Conservation (phyloP, 2,113 vertebrate genomes). For the Hydrolagus affinis region DNA sequence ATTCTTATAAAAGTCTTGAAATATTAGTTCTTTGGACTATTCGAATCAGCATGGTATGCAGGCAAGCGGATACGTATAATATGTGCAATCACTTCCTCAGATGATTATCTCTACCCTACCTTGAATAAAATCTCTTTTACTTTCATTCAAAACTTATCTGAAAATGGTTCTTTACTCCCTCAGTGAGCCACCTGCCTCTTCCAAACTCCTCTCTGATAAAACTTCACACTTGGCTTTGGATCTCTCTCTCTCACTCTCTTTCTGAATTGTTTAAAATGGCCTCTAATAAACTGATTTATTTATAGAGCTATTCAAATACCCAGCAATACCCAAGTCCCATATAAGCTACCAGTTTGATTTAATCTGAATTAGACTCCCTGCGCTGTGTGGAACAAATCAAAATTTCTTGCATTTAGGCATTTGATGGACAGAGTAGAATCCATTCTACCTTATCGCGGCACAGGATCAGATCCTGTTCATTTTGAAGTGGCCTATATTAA, state of each 20-base stretch:
- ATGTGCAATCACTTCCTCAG: not conserved
- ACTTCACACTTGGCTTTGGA: not conserved
- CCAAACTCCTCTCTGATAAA: not conserved
- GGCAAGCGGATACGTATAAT: too few species aligned
- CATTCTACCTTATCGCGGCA: not conserved
- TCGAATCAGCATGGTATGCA: too few species aligned
- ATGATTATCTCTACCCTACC: not conserved
- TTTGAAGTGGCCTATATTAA: conserved; percentile 16
- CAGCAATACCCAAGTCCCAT: not conserved
- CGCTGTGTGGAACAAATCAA: conserved; percentile 1
- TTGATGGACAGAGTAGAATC: conserved; percentile 9
- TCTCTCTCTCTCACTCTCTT: not conserved
- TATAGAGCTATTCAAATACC: not conserved
- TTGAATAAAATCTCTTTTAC: not conserved
- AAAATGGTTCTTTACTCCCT: not conserved
- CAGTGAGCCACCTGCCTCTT: not conserved
- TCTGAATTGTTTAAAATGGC: not conserved
- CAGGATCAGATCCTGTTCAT: conserved; percentile 2
- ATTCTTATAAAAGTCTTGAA: too few species aligned
- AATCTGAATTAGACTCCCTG: conserved; percentile 3
- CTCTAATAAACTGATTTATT: not conserved
- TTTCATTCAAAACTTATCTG: not conserved
- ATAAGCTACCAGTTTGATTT: not conserved
- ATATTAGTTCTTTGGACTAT: too few species aligned
- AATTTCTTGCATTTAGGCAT: not conserved